Evolutionary conservation across 2,797 vertebrate species (phyloP).

Genomic region (Xiphorhynchus erythropygius): DNA sequence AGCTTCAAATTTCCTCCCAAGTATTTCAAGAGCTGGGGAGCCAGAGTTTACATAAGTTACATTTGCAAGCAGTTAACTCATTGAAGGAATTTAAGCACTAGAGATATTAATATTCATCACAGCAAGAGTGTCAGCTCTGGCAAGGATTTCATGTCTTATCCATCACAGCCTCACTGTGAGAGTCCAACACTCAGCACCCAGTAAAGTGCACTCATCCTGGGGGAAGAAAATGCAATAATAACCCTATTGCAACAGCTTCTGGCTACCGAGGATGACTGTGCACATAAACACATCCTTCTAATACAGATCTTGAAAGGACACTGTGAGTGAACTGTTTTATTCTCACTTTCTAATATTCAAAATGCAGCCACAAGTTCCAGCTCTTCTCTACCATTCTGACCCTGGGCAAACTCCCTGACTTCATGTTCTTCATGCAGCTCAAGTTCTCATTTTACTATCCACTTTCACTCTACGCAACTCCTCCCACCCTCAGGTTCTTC

Average conservation of each 20-base stretch:
- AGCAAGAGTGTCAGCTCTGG: background rate
- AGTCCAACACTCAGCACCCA: background rate
- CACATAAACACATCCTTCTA: background rate
- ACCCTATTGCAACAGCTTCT: background rate
- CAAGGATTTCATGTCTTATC: background rate
- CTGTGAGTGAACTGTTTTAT: background rate
- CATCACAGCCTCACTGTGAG: background rate
- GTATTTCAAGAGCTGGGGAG: background rate
- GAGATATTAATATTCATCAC: background rate
- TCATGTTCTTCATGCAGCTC: background rate
- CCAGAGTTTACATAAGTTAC: background rate
- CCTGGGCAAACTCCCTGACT: background rate
- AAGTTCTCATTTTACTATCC: background rate
- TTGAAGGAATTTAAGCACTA: background rate
- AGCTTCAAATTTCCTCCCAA: background rate
- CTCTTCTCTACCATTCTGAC: background rate
- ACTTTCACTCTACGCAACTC: background rate
- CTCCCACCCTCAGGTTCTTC: background rate
- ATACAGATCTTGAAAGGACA: background rate
- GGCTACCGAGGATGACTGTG: background rate
- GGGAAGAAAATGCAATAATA: background rate
- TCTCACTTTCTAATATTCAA: background rate
- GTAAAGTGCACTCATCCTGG: background rate
- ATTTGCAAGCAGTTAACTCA: background rate
- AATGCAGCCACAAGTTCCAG: background rate